Conservation (phyloP, 1,140 invertebrate genomes). For the Danaus plexippus region DNA sequence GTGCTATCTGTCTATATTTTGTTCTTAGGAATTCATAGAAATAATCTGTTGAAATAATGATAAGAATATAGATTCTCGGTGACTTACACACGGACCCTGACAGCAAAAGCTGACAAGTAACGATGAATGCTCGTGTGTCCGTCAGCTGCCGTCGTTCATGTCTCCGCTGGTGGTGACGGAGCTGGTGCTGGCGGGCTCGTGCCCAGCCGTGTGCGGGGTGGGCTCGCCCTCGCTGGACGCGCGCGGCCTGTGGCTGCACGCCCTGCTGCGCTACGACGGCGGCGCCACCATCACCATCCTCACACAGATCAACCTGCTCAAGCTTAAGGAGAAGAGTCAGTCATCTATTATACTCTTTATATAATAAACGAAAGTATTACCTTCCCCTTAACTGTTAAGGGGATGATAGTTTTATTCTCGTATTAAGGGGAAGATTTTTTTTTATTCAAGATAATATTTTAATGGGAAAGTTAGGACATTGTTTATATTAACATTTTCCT, state of each 20-base stretch:
- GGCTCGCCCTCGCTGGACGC: slow-evolving; percentile 85
- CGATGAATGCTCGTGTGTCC: neutral
- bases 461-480: no score
- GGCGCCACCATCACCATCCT: slow-evolving; percentile 91
- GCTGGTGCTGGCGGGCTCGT: slow-evolving; percentile 54
- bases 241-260: slow-evolving; percentile 93
- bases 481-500: no score
- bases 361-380: no score
- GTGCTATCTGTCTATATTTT: no score
- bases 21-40: no score
- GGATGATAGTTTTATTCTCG: no score
- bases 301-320: slow-evolving; percentile 96
- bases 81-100: neutral
- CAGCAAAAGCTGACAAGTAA: neutral
- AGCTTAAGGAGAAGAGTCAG: slow-evolving; percentile 76
- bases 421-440: no score
- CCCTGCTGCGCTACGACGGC: slow-evolving; percentile 92
- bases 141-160: slow-evolving; percentile 66
- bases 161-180: slow-evolving; percentile 57
- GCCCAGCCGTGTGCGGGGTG: slow-evolving; percentile 82
- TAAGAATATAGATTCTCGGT: no score
- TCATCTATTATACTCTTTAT: slow-evolving; percentile 1
- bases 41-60: no score
- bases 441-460: no score
- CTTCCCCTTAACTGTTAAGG: no score